These are phyloP conservation scores for Botia kubotai DNA, from an alignment of 2,797 vertebrate species.

Conservation along the genomic window DNA sequence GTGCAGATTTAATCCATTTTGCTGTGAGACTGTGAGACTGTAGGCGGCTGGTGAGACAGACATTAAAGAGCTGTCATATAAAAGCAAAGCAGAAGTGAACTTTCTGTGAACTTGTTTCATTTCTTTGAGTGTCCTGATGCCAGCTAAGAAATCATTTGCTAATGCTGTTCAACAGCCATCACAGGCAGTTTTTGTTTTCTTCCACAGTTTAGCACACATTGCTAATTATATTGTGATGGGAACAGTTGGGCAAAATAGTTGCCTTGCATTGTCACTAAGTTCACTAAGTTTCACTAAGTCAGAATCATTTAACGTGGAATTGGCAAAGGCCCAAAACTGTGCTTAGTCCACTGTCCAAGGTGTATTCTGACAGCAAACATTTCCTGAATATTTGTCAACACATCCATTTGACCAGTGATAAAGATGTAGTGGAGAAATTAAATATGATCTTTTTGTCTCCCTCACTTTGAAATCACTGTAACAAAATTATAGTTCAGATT, in stretches of 20 bases:
- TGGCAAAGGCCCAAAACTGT: not conserved
- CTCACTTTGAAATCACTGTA: not conserved
- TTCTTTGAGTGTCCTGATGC: constrained; percentile 19
- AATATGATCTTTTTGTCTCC: not conserved
- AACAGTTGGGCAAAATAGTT: not conserved
- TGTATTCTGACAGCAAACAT: not conserved
- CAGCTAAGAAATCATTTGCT: not conserved
- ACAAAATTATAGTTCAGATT: not conserved
- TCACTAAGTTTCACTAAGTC: too few species aligned
- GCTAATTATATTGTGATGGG: not conserved
- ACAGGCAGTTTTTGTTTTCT: not conserved
- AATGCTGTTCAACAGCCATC: constrained; percentile 8
- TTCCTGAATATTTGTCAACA: not conserved
- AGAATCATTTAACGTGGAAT: not conserved
- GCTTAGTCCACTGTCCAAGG: not conserved
- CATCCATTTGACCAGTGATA: not conserved
- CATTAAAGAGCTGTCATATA: constrained; percentile 60
- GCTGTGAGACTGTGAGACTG: constrained; percentile 58
- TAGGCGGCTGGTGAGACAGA: constrained; percentile 56
- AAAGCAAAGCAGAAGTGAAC: constrained; percentile 62
- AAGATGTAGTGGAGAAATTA: not conserved
- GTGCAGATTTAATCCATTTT: constrained; percentile 47
- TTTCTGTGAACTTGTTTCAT: constrained; percentile 60
- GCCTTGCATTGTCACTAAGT: not conserved
- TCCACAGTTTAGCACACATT: not conserved